phyloP scores from a whole-genome alignment of 2,113 vertebrate species.

The Sula dactylatra region DNA sequence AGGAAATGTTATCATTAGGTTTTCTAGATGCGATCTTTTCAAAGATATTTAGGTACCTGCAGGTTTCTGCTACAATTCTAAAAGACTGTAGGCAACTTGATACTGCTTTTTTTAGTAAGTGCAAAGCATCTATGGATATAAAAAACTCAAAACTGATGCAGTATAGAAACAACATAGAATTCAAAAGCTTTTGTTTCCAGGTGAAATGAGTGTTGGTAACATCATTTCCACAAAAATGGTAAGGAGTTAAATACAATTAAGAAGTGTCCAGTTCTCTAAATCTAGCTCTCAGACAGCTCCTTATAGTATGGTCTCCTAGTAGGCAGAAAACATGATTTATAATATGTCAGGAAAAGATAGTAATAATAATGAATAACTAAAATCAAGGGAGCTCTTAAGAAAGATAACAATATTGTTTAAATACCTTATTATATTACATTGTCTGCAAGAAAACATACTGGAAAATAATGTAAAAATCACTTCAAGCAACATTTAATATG shows the following conservation, averaged over 20 bases:
- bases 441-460: background rate
- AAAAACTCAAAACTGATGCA: background rate
- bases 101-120: background rate
- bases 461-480: background rate
- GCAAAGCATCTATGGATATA: rapidly evolving
- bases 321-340: background rate
- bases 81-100: background rate
- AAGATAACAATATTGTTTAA: background rate
- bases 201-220: background rate
- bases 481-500: background rate
- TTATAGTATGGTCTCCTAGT: background rate
- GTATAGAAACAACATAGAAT: background rate
- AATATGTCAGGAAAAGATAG: background rate
- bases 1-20: background rate
- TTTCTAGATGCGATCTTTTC: background rate
- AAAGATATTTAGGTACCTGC: background rate
- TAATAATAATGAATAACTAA: background rate
- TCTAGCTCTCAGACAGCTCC: background rate
- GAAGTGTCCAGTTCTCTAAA: background rate
- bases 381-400: background rate
- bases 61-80: background rate
- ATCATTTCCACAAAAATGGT: background rate
- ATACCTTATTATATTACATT: background rate
- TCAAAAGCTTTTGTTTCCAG: background rate
- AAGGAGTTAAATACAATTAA: background rate